Evolutionary conservation across 2,797 vertebrate species (phyloP).

Genomic region (Gastrophryne carolinensis): DNA sequence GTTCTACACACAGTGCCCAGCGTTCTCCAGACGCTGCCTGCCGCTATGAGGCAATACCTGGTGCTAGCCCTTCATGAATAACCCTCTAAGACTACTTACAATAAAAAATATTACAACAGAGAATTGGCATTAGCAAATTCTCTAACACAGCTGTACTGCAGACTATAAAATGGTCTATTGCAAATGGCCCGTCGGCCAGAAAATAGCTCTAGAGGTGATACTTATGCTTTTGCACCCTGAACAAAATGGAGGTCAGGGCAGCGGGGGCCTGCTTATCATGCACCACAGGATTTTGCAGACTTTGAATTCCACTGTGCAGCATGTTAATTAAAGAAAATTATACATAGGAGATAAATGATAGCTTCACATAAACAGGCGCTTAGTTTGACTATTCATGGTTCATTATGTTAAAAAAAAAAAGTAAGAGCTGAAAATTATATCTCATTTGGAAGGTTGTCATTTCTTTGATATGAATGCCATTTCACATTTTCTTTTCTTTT

Average conservation of each 20-base stretch:
- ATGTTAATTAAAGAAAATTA: slow-evolving; percentile 46
- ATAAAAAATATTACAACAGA: no score
- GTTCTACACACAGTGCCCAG: no score
- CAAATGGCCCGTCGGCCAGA: no score
- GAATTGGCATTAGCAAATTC: no score
- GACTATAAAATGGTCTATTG: no score
- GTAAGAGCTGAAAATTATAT: slow-evolving; percentile 30
- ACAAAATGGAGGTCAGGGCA: slow-evolving; percentile 3
- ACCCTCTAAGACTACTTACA: no score
- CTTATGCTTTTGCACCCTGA: slow-evolving; percentile 1
- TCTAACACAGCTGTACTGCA: no score
- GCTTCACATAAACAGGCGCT: slow-evolving; percentile 31
- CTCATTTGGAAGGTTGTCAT: slow-evolving; percentile 32
- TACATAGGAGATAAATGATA: slow-evolving; percentile 13
- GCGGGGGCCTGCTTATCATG: slow-evolving; percentile 18
- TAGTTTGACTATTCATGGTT: slow-evolving; percentile 41
- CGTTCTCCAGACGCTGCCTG: no score
- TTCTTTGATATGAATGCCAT: slow-evolving; percentile 32
- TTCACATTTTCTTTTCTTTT: slow-evolving; percentile 13
- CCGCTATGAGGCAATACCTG: no score
- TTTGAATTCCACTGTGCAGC: slow-evolving; percentile 1
- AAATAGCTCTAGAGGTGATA: no score
- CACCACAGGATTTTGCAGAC: background rate
- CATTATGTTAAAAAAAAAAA: slow-evolving; percentile 29
- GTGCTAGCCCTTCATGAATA: no score